Evolutionary conservation across 2,797 vertebrate genomes (phyloP).

Genomic region (Threskiornis aethiopicus): DNA sequence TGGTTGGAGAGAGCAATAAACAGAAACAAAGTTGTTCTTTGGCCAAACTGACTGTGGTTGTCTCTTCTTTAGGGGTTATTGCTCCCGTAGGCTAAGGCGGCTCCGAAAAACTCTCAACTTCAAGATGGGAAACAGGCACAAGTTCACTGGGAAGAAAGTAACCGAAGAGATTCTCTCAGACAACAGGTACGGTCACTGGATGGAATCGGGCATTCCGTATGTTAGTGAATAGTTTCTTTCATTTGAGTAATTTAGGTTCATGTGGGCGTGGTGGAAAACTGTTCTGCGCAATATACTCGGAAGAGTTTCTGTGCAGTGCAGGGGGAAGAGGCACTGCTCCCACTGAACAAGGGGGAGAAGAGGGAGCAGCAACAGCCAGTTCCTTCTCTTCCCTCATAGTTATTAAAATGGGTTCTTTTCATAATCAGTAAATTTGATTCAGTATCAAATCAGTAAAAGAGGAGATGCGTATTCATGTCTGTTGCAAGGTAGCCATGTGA

Average conservation of each 20-base stretch:
- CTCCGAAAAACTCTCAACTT: slow-evolving; percentile 95
- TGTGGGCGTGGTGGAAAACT: neutral
- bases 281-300: neutral
- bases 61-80: slow-evolving; percentile 86
- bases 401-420: neutral
- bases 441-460: neutral
- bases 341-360: neutral
- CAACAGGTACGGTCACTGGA: slow-evolving; percentile 80
- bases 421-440: neutral
- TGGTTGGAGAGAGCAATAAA: neutral
- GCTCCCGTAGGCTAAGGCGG: slow-evolving; percentile 91
- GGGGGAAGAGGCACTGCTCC: neutral
- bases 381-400: neutral
- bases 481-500: neutral
- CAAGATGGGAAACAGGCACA: slow-evolving; percentile 97
- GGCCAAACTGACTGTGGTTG: neutral
- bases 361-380: neutral
- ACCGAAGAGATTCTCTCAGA: slow-evolving; percentile 93
- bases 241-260: neutral
- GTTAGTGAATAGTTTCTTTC: neutral
- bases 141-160: slow-evolving; percentile 96
- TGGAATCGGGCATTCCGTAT: neutral
- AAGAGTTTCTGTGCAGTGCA: neutral
- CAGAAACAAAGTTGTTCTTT: neutral
- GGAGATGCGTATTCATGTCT: neutral